Base-by-base conservation (phyloP, 2,113 vertebrate genomes). In the Passer domesticus region DNA sequence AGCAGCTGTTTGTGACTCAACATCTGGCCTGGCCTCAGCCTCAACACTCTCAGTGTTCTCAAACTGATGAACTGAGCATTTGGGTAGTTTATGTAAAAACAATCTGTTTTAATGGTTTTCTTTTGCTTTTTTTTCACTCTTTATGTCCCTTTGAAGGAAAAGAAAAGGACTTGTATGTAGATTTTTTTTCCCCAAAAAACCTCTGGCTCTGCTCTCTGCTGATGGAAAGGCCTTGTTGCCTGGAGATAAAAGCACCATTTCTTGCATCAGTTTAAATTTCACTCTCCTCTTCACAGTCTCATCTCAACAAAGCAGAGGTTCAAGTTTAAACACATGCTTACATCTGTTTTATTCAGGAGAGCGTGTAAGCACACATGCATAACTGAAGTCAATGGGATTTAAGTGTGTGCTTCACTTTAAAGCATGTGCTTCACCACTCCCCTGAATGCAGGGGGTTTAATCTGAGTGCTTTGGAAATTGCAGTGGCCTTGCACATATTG, bases 271-370 rank as follows among this genome's bases (percentile, higher is more conserved):
- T 93, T 96, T 94, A 81, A 92, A 94, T 95, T 96, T 93, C 90
- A 93, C 56, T 93, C 85, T 80, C 47, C 83, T 95, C 94, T 86
- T 97, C 68, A 75, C 64, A 86, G 91, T n/a, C 95, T 90, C 80
- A 47, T 96, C 95, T 95, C 83, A 81, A 83, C 91, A 95, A 96
- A 94, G 89, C 92, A 59, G 28, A 90, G 95, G 96, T 97, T 96
- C 94, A 88, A 90, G 94, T 97, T 97, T 96, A 97, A 97, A 94
- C 82, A 94, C 90, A 83, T 70, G 87, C 93, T 95, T 83, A 83
- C 76, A 64, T 91, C 84, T 92, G 33, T 94, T 94, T 88, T 81
- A 85, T 94, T 95, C 90, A 90, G 68, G 95, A 96, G 94, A 94
- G 83, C 1, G 2, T 77, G 79, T 92, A 87, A 90, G 95, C 90